phyloP scores from a whole-genome alignment of 2,113 vertebrate species.

The Hucho hucho region DNA sequence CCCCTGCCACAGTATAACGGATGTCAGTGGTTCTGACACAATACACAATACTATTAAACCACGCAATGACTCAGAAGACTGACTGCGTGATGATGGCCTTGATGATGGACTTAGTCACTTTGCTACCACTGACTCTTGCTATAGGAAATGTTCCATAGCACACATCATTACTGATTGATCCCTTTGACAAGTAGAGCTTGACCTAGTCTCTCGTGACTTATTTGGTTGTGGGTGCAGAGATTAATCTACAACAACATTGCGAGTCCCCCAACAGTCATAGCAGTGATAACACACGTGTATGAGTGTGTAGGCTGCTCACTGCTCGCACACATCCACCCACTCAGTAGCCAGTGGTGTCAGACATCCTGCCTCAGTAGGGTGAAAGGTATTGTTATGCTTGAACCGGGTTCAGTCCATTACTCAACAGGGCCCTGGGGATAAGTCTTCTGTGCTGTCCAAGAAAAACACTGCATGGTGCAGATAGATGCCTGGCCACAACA shows the following conservation, averaged over 20 bases:
- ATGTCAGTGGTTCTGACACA: slow-evolving; percentile 1
- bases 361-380: slow-evolving; percentile 33
- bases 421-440: slow-evolving; percentile 29
- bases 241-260: too few species aligned
- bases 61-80: too few species aligned
- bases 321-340: background rate
- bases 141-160: too few species aligned
- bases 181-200: too few species aligned
- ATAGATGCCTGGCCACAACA: slow-evolving; percentile 18
- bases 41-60: background rate
- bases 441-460: slow-evolving; percentile 18
- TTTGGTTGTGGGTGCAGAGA: too few species aligned
- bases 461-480: slow-evolving; percentile 31
- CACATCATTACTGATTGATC: too few species aligned
- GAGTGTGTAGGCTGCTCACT: background rate
- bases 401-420: slow-evolving; percentile 35
- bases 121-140: too few species aligned
- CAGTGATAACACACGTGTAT: background rate
- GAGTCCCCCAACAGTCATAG: too few species aligned
- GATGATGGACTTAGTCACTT: too few species aligned
- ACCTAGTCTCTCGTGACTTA: too few species aligned
- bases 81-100: too few species aligned
- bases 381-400: slow-evolving; percentile 42
- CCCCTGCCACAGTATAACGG: background rate
- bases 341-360: slow-evolving; percentile 15